Conservation (phyloP, 2,797 vertebrate species). For the Hoplostethus mediterraneus region DNA sequence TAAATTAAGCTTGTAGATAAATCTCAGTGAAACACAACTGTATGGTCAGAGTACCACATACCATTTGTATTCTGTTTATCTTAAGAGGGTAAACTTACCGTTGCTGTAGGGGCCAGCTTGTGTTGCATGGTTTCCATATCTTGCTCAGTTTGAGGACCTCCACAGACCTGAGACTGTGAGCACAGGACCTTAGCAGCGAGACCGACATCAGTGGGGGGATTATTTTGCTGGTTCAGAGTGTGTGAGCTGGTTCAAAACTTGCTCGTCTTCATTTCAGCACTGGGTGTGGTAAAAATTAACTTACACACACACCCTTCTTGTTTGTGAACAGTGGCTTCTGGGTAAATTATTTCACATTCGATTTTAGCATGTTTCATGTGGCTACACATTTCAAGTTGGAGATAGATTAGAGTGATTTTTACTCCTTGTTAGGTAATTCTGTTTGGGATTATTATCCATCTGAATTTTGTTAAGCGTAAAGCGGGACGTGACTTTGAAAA, state of each 20-base stretch:
- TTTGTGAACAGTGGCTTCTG: neutral
- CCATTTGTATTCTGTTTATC: too few species aligned
- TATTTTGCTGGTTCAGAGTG: neutral
- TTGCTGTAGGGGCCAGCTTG: constrained; percentile 17
- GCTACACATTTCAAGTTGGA: too few species aligned
- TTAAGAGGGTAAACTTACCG: constrained; percentile 51
- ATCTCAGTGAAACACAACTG: too few species aligned
- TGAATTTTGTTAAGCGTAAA: too few species aligned
- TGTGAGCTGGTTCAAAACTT: neutral
- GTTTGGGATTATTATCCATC: too few species aligned
- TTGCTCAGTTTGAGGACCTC: constrained; percentile 8
- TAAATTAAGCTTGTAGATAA: too few species aligned
- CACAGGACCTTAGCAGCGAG: constrained; percentile 29
- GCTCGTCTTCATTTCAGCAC: neutral
- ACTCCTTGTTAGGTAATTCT: too few species aligned
- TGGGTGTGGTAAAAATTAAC: constrained; percentile 49
- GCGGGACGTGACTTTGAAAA: too few species aligned
- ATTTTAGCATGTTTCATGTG: too few species aligned
- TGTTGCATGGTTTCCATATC: constrained; percentile 36
- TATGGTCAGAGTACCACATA: too few species aligned
- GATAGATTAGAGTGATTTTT: too few species aligned
- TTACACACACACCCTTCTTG: neutral
- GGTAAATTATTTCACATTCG: neutral
- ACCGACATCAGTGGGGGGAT: neutral
- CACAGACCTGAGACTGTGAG: constrained; percentile 19